phyloP scores from a whole-genome alignment of 35 echinoderm and acorn worm species.

The Amphiura filiformis region DNA sequence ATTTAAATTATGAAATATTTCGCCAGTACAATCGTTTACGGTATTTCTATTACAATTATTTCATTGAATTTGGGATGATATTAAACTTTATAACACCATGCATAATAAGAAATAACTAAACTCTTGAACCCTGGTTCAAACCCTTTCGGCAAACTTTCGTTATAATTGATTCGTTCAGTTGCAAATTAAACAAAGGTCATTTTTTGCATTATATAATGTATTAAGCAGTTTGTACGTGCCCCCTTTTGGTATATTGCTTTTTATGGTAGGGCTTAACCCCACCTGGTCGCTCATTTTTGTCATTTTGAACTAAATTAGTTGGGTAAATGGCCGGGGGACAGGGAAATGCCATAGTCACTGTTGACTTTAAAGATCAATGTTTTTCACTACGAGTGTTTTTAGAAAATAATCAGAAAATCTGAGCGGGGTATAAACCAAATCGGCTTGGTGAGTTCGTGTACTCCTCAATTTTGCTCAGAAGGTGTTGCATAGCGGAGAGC shows the following conservation, averaged over 20 bases:
- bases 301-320: slow-evolving; percentile 3
- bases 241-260: neutral
- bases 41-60: too few relatives aligned
- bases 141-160: neutral
- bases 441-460: neutral
- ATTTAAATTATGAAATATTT: too few relatives aligned
- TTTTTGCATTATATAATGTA: neutral
- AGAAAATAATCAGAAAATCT: neutral
- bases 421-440: neutral
- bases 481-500: neutral
- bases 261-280: neutral
- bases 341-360: neutral
- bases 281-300: neutral
- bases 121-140: neutral
- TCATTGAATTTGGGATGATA: too few relatives aligned
- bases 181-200: neutral
- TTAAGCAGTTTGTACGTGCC: neutral
- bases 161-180: neutral
- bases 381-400: neutral
- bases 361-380: neutral
- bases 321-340: neutral
- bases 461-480: neutral
- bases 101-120: too few relatives aligned
- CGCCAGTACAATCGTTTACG: too few relatives aligned
- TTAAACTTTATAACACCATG: too few relatives aligned